These are phyloP conservation scores for Mycogona germanica DNA, from an alignment of 2,888 invertebrate species.

Conservation along the genomic window DNA sequence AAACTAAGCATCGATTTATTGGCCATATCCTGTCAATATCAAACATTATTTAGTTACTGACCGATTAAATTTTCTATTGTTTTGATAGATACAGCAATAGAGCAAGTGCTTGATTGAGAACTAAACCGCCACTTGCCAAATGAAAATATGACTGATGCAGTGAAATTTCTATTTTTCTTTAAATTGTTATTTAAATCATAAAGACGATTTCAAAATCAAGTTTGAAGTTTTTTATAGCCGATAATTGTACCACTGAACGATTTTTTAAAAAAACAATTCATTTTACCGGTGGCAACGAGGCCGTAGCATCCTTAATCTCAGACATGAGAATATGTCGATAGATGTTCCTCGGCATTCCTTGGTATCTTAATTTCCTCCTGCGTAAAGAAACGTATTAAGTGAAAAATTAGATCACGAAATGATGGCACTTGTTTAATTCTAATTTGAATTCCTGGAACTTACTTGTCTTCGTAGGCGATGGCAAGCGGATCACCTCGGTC, in stretches of 20 bases:
- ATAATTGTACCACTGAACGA: background rate
- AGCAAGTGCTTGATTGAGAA: too few species aligned
- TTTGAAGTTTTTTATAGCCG: background rate
- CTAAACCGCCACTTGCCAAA: too few species aligned
- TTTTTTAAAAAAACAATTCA: background rate
- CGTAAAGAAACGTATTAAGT: background rate
- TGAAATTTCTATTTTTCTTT: too few species aligned
- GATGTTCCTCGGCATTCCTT: conserved; percentile 51
- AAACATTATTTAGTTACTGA: conserved; percentile 25
- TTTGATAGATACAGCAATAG: too few species aligned
- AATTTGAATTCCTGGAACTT: conserved; percentile 13
- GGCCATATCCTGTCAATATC: conserved; percentile 35
- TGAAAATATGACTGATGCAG: too few species aligned
- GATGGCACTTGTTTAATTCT: background rate
- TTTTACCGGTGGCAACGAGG: conserved; percentile 44
- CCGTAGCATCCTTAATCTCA: conserved; percentile 52
- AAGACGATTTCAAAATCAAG: too few species aligned
- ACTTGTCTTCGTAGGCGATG: conserved; percentile 47
- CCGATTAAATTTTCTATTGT: too few species aligned
- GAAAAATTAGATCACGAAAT: background rate
- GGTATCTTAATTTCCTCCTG: conserved; percentile 46
- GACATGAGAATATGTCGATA: conserved; percentile 56
- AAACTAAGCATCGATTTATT: conserved; percentile 53
- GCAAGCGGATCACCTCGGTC: conserved; percentile 47
- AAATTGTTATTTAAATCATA: too few species aligned